phyloP scores from a whole-genome alignment of 2,113 vertebrate species.

The Melanerpes aurifrons region DNA sequence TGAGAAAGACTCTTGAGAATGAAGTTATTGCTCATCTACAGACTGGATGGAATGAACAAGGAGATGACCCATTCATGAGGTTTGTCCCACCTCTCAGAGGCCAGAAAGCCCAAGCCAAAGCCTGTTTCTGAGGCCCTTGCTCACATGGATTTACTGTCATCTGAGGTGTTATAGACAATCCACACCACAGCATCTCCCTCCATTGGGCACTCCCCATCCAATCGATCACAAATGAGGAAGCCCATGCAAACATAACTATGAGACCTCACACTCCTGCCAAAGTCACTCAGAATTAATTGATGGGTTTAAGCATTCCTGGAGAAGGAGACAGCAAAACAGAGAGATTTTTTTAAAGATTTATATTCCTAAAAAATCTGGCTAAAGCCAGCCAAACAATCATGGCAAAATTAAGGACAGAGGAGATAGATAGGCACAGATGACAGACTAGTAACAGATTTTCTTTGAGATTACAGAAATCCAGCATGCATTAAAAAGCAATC shows the following conservation, averaged over 20 bases:
- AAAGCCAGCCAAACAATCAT: neutral
- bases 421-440: neutral
- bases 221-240: neutral
- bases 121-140: neutral
- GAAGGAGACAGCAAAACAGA: neutral
- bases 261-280: neutral
- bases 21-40: neutral
- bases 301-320: neutral
- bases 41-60: neutral
- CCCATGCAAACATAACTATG: neutral
- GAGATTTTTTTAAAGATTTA: neutral
- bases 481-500: neutral
- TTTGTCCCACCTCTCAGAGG: neutral
- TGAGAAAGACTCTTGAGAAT: neutral
- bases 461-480: neutral
- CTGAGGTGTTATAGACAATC: neutral
- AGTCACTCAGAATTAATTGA: neutral
- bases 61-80: accelerated
- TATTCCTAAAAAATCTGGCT: neutral
- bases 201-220: accelerated
- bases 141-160: neutral
- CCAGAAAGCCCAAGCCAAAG: neutral
- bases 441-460: neutral
- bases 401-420: neutral
- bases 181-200: neutral